phyloP scores from a whole-genome alignment of 2,888 invertebrate species.

The Xestia ashworthii region DNA sequence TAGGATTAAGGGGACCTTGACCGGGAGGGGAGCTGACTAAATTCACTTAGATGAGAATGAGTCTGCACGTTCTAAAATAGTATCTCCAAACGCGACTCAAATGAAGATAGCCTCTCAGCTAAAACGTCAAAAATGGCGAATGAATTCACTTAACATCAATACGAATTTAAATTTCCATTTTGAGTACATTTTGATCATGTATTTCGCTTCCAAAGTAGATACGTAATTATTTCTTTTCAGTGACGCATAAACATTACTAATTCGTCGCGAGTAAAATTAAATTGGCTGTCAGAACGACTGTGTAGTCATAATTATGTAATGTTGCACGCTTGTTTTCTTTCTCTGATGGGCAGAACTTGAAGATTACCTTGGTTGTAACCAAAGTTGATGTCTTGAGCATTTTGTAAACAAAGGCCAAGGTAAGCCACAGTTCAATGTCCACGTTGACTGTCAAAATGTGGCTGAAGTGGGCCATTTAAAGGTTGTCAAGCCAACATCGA shows the following conservation, averaged over 20 bases:
- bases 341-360: constrained; percentile 48
- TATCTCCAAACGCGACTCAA: background rate
- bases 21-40: constrained; percentile 22
- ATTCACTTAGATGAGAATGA: constrained; percentile 24
- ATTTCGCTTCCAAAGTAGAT: background rate
- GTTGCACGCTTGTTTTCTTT: constrained; percentile 38
- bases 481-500: background rate
- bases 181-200: background rate
- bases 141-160: background rate
- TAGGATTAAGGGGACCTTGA: constrained; percentile 32
- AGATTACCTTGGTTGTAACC: constrained; percentile 42
- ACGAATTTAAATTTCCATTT: background rate
- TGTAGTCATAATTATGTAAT: constrained; percentile 20
- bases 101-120: constrained; percentile 2
- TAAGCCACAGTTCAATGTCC: constrained; percentile 28
- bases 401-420: constrained; percentile 41
- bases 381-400: constrained; percentile 14
- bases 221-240: background rate
- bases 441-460: constrained; percentile 34
- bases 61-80: constrained; percentile 9
- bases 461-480: constrained; percentile 19
- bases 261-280: background rate
- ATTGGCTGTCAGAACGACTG: background rate
- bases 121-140: background rate
- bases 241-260: background rate